Base-by-base conservation (phyloP, 2,113 vertebrate species). In the Herpetotheres cachinnans region DNA sequence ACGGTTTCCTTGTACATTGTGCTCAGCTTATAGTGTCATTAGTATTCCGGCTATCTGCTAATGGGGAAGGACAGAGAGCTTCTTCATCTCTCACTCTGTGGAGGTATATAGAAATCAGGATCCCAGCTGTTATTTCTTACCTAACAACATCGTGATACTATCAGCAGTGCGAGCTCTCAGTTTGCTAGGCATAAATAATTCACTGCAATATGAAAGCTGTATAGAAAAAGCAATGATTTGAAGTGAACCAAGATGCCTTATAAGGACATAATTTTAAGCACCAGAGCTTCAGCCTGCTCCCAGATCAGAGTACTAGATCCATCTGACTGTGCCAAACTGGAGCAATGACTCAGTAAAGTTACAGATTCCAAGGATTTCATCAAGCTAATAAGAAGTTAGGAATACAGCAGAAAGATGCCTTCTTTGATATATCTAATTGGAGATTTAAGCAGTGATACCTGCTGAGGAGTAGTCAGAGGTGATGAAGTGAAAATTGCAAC, bases 311-410 rank as follows among this genome's bases (percentile, higher is more conserved):
- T 77, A 40, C 50, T 70, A 54, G 69, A 82, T 66, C 56, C 71
- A 81, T 89, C n/a, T 90, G 63, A 61, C 7, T 63, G 52, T 74
- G 71, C 93, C 72, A 93, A 54, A 72, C 52, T 66, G 72, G 36
- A 94, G n/a, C 32, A 81, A 88, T 74, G 69, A 92, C 65, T 93
- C 82, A 96, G 52, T 67, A 78, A 83, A 66, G n/a, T 56, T 83
- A 87, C n/a, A 44, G 46, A 95, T 82, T 85, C 63, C 65, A 87
- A 62, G 42, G 55, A 84, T 87, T 91, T 89, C 34, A 73, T 79
- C 77, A 95, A 78, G 63, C 66, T 82, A 87, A 82, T 91, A 90
- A 69, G 90, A 92, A 66, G 27, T 40, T 46, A 66, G n/a, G 58
- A 66, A 87, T 90, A 90, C 63, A 90, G 56, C 36, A 78, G 82